Conservation (phyloP, 35 echinoderm and acorn worm species). For the Strongylocentrotus purpuratus region DNA sequence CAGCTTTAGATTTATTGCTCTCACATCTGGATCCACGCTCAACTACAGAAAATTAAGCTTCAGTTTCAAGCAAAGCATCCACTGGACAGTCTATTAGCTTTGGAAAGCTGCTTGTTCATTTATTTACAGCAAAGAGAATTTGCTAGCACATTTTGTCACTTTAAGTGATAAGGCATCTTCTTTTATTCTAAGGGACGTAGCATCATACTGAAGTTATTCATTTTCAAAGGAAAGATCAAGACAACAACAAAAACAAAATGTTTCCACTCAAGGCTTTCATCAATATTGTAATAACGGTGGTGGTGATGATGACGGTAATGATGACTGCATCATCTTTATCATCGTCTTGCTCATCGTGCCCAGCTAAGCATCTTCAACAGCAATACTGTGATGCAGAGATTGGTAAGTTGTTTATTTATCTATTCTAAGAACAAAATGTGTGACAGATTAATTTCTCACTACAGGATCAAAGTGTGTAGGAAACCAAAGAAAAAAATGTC, state of each 20-base stretch:
- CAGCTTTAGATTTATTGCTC: not conserved
- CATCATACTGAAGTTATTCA: not conserved
- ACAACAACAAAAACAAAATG: not conserved
- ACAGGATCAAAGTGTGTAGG: too few species aligned
- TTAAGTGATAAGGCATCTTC: not conserved
- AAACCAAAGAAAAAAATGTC: too few species aligned
- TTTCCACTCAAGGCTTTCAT: not conserved
- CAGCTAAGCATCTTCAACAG: conserved; percentile 20
- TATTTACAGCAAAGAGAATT: not conserved
- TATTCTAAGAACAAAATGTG: too few species aligned
- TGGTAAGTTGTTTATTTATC: not conserved
- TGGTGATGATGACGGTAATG: not conserved
- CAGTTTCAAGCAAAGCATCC: too few species aligned
- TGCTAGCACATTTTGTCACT: not conserved
- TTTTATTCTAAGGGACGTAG: too few species aligned
- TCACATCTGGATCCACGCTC: not conserved
- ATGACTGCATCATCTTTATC: not conserved
- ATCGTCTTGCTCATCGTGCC: not conserved
- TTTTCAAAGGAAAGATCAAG: not conserved
- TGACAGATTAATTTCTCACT: too few species aligned
- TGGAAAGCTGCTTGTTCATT: too few species aligned
- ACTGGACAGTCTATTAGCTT: not conserved
- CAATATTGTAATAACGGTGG: not conserved
- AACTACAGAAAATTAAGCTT: not conserved
- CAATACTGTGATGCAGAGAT: conserved; percentile 22